Conservation (phyloP, 2,797 vertebrate genomes). For the Argyrosomus regius region DNA sequence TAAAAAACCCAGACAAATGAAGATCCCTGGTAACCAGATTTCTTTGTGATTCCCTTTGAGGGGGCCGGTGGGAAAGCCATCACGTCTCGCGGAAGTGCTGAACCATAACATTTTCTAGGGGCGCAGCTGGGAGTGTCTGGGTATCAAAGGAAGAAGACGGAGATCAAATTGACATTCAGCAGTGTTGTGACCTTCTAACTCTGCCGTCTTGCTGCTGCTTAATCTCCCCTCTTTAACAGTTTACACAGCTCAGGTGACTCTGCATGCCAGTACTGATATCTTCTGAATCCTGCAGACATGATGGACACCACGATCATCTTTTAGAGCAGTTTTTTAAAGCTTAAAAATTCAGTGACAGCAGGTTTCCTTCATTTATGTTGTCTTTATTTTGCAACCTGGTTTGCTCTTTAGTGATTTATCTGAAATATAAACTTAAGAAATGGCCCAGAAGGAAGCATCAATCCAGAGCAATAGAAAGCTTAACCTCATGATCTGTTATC, state of each 20-base stretch:
- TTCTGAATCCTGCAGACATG: conserved; percentile 13
- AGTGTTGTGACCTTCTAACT: conserved; percentile 56
- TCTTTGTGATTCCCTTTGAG: conserved; percentile 45
- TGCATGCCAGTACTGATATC: conserved; percentile 13
- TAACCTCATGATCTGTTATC: conserved; percentile 44
- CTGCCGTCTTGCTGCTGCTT: conserved; percentile 37
- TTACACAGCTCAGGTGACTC: conserved; percentile 47
- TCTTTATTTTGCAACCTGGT: conserved; percentile 1
- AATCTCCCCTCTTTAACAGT: conserved; percentile 46
- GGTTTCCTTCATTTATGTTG: not conserved
- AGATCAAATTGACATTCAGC: conserved; percentile 65
- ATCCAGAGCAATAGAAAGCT: conserved; percentile 41
- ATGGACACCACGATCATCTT: not conserved
- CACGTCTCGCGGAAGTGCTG: conserved; percentile 56
- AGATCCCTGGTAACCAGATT: conserved; percentile 46
- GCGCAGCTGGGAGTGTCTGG: conserved; percentile 66
- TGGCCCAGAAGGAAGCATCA: not conserved
- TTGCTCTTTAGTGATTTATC: conserved; percentile 34
- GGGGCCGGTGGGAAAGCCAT: conserved; percentile 36
- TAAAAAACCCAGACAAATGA: conserved; percentile 60
- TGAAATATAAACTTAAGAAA: conserved; percentile 19
- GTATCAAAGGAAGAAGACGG: conserved; percentile 52
- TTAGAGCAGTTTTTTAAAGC: not conserved
- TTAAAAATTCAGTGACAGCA: not conserved
- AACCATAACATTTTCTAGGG: conserved; percentile 48